Base-by-base conservation (phyloP, 1,140 invertebrate genomes). In the Pachypsylla venusta region DNA sequence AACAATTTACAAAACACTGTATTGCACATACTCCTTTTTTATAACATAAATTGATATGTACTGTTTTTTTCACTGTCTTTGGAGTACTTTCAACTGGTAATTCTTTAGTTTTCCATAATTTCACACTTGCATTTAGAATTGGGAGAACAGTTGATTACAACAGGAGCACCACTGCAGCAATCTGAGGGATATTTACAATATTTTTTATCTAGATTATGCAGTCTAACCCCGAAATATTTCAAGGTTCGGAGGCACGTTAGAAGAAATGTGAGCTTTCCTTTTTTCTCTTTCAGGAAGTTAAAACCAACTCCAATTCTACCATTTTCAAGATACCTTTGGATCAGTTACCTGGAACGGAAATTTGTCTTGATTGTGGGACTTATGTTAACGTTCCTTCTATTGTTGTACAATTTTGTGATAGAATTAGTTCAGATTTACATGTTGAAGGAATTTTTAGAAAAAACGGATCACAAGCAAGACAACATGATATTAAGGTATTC, bases 401-500 rank as follows among this genome's bases (percentile, higher is more conserved):
- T 19, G 42, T 48, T n/a, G 42, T 48, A 4, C 42, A 48, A 48
- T 48, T 48, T 19, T 48, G 42, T 48, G 42, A 48, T 48, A 48
- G 42, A 48, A 48, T 48, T 10, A 7, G 16, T 19, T 7, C 16
- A 19, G 42, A 48, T n/a, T 7, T 48, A 19, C 42, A 48, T 48
- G 22, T 19, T n/a, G 42, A 48, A 48, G 42, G 42, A n/a, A 48
- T 48, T 48, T 48, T 48, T 22, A 48, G 42, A 48, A 48, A 48
- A 22, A 48, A 48, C 22, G 42, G 42, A 19, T 48, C 42, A 19
- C 42, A 48, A 48, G 42, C 42, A 5, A 48, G 42, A 48, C 42
- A 48, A 48, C 42, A 48, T 48, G 42, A 48, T 48, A 48, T 48
- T 22, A 48, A 48, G 42, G 42, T 48, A 48, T 10, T n/a, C n/a